A percentile compares a stretch with the other conserved stretches of the same genome.
phyloP scores from a whole-genome alignment of 2,888 invertebrate species.

The Zaprionus bogoriensis region DNA sequence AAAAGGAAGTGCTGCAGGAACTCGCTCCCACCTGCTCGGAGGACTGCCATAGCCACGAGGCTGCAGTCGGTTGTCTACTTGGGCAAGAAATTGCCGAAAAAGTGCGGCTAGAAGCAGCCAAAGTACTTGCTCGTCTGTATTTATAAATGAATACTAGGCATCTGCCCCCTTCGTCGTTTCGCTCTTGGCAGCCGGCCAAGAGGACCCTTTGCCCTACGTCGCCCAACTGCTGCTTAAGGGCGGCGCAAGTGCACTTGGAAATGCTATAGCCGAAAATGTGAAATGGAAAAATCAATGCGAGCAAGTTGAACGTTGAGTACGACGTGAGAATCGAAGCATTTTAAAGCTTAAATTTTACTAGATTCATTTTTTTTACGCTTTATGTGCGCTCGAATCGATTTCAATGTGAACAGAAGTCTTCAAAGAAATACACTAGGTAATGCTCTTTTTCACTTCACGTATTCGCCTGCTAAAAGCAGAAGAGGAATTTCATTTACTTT shows the following conservation, averaged over 20 bases:
- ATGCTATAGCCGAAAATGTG: slow-evolving; percentile 31
- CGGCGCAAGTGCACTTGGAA: slow-evolving; percentile 45
- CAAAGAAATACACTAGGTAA: neutral
- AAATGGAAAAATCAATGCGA: slow-evolving; percentile 60
- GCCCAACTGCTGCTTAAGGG: slow-evolving; percentile 12
- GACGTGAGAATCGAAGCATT: neutral
- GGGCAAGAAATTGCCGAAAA: slow-evolving; percentile 27
- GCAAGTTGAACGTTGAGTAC: slow-evolving; percentile 25
- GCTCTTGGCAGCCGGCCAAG: slow-evolving; percentile 49
- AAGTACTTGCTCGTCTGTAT: slow-evolving; percentile 38
- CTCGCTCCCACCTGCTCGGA: slow-evolving; percentile 6
- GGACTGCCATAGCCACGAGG: slow-evolving; percentile 7
- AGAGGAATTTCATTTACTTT: slow-evolving; percentile 24
- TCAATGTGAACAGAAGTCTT: neutral
- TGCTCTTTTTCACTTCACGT: neutral
- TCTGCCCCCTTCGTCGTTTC: slow-evolving; percentile 27
- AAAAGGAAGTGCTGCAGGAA: slow-evolving; percentile 40
- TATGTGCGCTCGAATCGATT: neutral
- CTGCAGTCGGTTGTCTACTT: slow-evolving; percentile 19
- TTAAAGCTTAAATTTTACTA: neutral
- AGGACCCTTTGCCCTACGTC: neutral
- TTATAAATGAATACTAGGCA: slow-evolving; percentile 44
- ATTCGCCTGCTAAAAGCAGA: slow-evolving; percentile 1
- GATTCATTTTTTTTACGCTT: neutral
- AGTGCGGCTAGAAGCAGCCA: slow-evolving; percentile 9